Percentiles rank a stretch among this genome's conserved stretches.
These are phyloP conservation scores for Vanacampus margaritifer DNA, from an alignment of 2,113 vertebrate species.

Conservation along the genomic window DNA sequence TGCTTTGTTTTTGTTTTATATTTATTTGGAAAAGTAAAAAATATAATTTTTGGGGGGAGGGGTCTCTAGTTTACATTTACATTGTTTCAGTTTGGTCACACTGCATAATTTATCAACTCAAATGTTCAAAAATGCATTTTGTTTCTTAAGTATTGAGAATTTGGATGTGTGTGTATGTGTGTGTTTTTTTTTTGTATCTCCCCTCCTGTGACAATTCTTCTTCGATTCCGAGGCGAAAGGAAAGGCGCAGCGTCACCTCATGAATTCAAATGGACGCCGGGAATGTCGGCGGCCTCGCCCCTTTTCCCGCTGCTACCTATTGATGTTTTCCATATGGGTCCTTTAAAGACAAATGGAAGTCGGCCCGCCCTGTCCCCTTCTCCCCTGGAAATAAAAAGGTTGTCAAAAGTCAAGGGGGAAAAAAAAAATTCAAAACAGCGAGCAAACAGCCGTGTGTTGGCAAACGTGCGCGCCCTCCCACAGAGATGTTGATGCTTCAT, in stretches of 20 bases:
- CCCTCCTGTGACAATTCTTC: constrained; percentile 52
- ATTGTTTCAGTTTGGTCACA: neutral
- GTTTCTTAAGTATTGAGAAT: neutral
- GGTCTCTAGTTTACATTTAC: too few species aligned
- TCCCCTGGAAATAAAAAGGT: constrained; percentile 63
- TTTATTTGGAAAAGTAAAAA: too few species aligned
- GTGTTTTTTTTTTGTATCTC: neutral
- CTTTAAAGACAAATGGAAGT: constrained; percentile 69
- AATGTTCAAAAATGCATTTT: neutral
- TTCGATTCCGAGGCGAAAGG: constrained; percentile 54
- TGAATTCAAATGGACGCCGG: constrained; percentile 62
- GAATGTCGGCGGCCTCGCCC: constrained; percentile 66
- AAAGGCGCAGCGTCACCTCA: constrained; percentile 62
- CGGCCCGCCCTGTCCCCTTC: constrained; percentile 47
- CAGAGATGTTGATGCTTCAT: constrained; percentile 69
- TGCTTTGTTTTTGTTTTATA: neutral
- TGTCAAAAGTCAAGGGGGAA: constrained; percentile 75
- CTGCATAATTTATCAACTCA: neutral
- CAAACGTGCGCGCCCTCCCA: constrained; percentile 64
- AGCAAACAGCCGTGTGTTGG: constrained; percentile 68
- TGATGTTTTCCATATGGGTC: constrained; percentile 77
- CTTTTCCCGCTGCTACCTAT: constrained; percentile 68
- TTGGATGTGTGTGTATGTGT: neutral
- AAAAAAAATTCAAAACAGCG: constrained; percentile 75
- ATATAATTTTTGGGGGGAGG: too few species aligned